Base-by-base conservation (phyloP, 2,888 invertebrate species). In the Anorthoa munda region DNA sequence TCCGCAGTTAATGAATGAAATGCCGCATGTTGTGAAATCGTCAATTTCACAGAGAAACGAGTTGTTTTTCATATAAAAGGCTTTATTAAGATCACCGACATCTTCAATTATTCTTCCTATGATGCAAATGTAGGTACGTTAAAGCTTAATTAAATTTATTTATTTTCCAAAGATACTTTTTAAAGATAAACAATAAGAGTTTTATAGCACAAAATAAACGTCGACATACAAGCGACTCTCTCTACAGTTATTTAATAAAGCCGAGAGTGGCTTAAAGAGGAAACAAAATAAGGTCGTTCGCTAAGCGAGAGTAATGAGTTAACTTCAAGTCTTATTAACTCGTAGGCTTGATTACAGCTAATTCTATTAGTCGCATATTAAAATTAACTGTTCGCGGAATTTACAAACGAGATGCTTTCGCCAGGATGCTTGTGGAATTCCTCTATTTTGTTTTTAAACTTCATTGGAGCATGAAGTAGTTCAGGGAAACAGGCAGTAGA, bases 281-380 rank as follows among this genome's bases (percentile, higher is more conserved):
- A 74, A 83, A 70, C 65, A 70, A 83, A 75, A 70, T 65, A 81
- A 77, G 61, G 72, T 73, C 48, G 50, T 73, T 69, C 55, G 58
- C 55, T 77, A 77, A 77, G 55, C 72, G 77, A 82, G 72, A 80
- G 78, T 72, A 72, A 82, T 78, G 73, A 78, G 73, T 51, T 78
- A 73, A 70, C 83, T 83, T 81, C 60, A 70, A 66, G 66, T 70
- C 56, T 70, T 71, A 68, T 69, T 74, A 64, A 56, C 64, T 70
- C 67, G 60, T 81, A 68, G 74, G 75, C 69, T 79, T 74, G 74
- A 70, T 83, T 74, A 83, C 83, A 73, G 65, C 50, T 82, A 63
- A 66, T 63, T 77, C 17, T 82, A 56, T 73, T 78, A 59, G 63
- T 63, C 55, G 48, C 55, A 64, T 72, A 67, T 31, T 76, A 55